Evolutionary conservation across 2,888 invertebrate genomes (phyloP), one percentile per base, ranked within the genome.

Genomic region (Conus canariensis): DNA sequence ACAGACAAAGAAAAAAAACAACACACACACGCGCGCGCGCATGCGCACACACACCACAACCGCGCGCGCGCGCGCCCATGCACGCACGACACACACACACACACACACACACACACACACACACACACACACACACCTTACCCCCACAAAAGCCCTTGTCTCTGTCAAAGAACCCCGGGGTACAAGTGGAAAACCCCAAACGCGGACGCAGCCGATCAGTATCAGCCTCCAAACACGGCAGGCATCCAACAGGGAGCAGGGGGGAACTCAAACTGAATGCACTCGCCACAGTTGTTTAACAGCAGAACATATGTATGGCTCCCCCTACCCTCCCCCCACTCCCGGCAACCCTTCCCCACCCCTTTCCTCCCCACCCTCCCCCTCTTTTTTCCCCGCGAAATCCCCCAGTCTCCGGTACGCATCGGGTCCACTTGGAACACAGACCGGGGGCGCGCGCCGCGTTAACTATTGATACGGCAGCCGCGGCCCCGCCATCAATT

Each of bases 401-500:
- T 45, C 45, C 45, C 45, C 45, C 45, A 30, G 30, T 45, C 45
- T 45, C 45, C 45, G 45, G 45, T 45, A 16, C 45, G 45, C 58
- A 70, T 19, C n/a, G 70, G 10, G 87, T 56, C 19, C 60, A 64
- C 60, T 64, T 10, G 60, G 60, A 45, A 45, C 64, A 64, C 64
- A 14, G 64, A 64, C 64, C 12, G 64, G 64, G 16, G 64, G 64
- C 64, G 19, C 85, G 80, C 88, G 87, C 64, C 87, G 67, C 90
- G 88, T 91, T 90, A 88, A 90, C 90, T 90, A 91, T 91, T 90
- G 82, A 91, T 86, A 85, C 74, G 45, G 56, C 82, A 82, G 83
- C 90, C 88, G 80, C 59, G 88, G 86, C 64, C 90, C 60, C 88
- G 56, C 56, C 88, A 90, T 91, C 90, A 91, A 91, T 91, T 87